Evolutionary conservation across 2,797 vertebrate species (phyloP).

Genomic region (Takifugu rubripes): DNA sequence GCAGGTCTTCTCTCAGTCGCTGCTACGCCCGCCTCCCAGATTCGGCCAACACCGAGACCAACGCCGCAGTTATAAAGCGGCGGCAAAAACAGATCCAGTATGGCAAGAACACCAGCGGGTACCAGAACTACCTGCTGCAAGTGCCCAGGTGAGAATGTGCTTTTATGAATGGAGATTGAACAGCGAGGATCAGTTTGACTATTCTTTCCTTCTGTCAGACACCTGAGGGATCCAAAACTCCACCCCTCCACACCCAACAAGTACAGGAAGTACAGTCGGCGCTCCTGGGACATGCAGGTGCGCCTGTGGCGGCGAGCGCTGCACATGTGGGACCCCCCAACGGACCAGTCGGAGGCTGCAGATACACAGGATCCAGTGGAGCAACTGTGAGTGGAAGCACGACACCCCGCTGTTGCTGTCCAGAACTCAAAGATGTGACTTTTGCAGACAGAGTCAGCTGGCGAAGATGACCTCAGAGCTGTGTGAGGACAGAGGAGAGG

Average conservation of each 20-base stretch:
- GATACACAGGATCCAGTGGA: conserved; percentile 67
- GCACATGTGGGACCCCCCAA: conserved; percentile 81
- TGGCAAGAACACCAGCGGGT: conserved; percentile 82
- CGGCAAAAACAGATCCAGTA: conserved; percentile 86
- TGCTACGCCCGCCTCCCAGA: conserved; percentile 56
- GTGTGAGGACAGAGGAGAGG: conserved; percentile 48
- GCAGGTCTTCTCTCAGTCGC: conserved; percentile 36
- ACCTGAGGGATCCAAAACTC: conserved; percentile 73
- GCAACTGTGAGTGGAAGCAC: conserved; percentile 66
- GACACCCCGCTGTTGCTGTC: background rate
- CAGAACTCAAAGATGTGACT: background rate
- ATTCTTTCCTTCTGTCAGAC: conserved; percentile 49
- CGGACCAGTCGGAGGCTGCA: conserved; percentile 14
- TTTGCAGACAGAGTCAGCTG: conserved; percentile 57
- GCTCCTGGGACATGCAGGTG: conserved; percentile 87
- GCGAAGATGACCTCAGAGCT: conserved; percentile 60
- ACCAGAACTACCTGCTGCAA: conserved; percentile 82
- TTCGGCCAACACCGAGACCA: conserved; percentile 73
- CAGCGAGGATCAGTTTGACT: background rate
- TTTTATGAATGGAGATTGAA: background rate
- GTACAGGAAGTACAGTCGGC: conserved; percentile 82
- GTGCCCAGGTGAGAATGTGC: conserved; percentile 78
- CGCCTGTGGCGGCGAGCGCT: conserved; percentile 82
- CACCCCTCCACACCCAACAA: conserved; percentile 86
- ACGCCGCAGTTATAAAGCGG: conserved; percentile 75